Conservation (phyloP, 2,113 vertebrate species). For the Campylomormyrus numenius region DNA sequence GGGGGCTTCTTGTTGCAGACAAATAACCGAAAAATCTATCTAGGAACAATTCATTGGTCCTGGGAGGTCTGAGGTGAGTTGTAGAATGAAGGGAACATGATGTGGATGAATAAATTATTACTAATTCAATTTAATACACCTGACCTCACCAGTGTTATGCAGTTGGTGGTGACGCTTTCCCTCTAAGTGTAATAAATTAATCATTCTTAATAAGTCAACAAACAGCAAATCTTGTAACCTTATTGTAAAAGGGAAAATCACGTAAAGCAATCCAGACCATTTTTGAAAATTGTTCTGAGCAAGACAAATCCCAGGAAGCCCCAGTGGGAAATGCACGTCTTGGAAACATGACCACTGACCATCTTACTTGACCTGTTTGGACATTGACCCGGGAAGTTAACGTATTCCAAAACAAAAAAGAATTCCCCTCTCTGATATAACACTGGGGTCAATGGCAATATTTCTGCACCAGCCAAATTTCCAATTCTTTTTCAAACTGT, state of each 20-base stretch:
- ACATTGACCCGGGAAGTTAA: neutral
- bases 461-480: conserved; percentile 27
- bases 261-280: neutral
- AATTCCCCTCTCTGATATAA: conserved; percentile 1
- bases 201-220: neutral
- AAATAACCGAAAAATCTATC: neutral
- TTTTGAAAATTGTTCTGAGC: neutral
- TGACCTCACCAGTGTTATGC: neutral
- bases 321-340: neutral
- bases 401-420: neutral
- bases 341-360: neutral
- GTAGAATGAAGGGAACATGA: neutral
- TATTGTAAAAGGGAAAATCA: neutral
- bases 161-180: neutral
- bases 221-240: neutral
- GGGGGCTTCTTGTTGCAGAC: neutral
- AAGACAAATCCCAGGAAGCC: neutral
- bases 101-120: neutral
- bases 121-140: neutral
- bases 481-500: conserved; percentile 38
- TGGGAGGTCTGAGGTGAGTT: neutral
- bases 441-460: conserved; percentile 13
- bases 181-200: neutral
- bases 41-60: neutral
- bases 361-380: neutral